Base-by-base conservation (phyloP, 2,888 invertebrate species). In the Pristionchus entomophagus region DNA sequence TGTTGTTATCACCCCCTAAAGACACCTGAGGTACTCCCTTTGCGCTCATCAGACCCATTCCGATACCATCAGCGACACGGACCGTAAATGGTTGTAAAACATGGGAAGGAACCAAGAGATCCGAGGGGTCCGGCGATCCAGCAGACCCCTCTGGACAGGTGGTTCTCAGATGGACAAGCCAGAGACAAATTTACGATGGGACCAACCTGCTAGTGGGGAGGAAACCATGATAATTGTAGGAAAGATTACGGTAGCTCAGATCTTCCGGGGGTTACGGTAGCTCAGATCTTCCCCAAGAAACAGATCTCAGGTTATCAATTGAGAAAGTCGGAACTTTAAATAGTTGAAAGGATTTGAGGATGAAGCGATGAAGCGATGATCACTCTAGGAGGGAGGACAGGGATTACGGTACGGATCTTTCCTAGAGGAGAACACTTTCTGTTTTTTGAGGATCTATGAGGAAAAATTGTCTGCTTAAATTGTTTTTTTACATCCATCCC, bases 1-100 rank as follows among this genome's bases (percentile, higher is more conserved):
- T n/a, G n/a, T n/a, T n/a, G 2, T 59, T 59, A 26, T 59, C 59
- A 59, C 10, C 59, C 59, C 59, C 59, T 59, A 59, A 59, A 59
- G 59, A 59, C 56, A 22, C 56, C 59, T 59, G 26, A 29, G 3
- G 59, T 29, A 14, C 45, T 45, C 45, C 14, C 14, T 45, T 45
- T 45, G 8, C 14, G 45, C 45, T 26, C 6, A n/a, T 22, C 22
- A 59, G 17, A 6, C 65, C 2, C 19, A 32, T 35, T 65, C 22
- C 12, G 65, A 65, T 65, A 35, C 8, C 35, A 65, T 65, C 65
- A 35, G 65, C 65, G 65, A 32, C 65, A 65, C 65, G 65, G 65
- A 35, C 35, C 65, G 19, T 65, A 65, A 65, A 65, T 65, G 65
- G 35, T 65, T 65, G 65, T 65, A 65, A 38, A 17, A 8, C 29